Evolutionary conservation across 2,797 vertebrate genomes (phyloP), one percentile per base, ranked within the genome.

Genomic region (Spheniscus humboldti): DNA sequence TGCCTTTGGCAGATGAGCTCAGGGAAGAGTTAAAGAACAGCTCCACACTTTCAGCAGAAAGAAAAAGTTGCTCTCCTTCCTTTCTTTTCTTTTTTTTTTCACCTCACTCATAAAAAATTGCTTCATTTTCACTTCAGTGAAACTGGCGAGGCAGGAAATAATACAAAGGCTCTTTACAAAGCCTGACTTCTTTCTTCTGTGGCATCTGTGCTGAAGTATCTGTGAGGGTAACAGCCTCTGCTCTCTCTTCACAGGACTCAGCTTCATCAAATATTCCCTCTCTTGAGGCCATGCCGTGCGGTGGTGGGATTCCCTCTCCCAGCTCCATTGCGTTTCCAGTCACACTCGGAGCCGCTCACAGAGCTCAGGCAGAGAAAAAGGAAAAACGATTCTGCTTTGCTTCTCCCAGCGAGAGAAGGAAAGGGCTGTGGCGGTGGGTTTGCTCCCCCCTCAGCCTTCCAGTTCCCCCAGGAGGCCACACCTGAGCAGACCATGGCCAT

Each of bases 81-180:
- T 92, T 78, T 52, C 30, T 53, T 85, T 60, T 64, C 9, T 8
- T 43, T 43, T 66, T 48, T 69, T 35, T 1, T 1, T 0, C 13
- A 0, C 13, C 66, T 89, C 4, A 0, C 73, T 93, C 81, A 86
- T 88, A 47, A 93, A 92, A 86, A 73, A 87, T 89, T 2, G 6
- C 82, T 79, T 96, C 89, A 69, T 95, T 97, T 97, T 96, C 94
- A 96, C 91, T 96, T 94, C 96, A 96, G 79, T 96, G 93, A 86
- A 90, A 79, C 78, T 68, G 48, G 66, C 93, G 92, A 97, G 90
- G 77, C 91, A 95, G 90, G 90, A 95, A 93, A 94, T 75, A 96
- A 96, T 85, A 96, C 86, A 97, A 97, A 97, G 92, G 86, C 94
- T 94, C 89, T 86, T 92, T 86, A 96, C 92, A 96, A 94, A 95